Evolutionary conservation across 2,113 vertebrate genomes (phyloP), one percentile per base, ranked within the genome.

Genomic region (Pipra filicauda): DNA sequence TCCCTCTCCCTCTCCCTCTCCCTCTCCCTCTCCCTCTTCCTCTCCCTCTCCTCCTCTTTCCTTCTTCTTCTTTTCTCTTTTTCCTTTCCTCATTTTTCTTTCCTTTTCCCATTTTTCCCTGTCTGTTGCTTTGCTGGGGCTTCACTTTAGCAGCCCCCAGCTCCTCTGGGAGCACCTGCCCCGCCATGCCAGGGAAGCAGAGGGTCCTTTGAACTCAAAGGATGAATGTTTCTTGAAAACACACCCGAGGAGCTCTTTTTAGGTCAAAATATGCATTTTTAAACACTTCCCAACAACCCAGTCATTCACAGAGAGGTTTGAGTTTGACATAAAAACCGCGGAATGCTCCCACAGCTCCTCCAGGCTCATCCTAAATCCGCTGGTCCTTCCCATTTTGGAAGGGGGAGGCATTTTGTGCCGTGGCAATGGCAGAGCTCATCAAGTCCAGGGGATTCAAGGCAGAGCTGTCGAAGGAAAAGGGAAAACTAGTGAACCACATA

Each of bases 401-500:
- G 35, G 51, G 71, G 75, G 44, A 39, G 66, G 65, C 18, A 37
- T 73, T 85, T 61, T 44, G 31, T 76, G 64, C 28, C 62, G 15
- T 26, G 5, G 5, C 5, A 41, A 49, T 11, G n/a, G 30, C 72
- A 84, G 52, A 85, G 49, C 16, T 46, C 61, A 17, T 66, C 52
- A 44, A 9, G 35, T 76, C 73, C 1, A 1, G 76, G 57, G 72
- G 8, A 66, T 80, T 88, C 81, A 18, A 4, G 1, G 90, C 6
- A 1, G 44, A 87, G 89, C 72, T 7, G 18, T 51, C 0, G 5
- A 48, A 93, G 54, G 85, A 84, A 66, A 81, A 92, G 57, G 55
- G n/a, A 88, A 48, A 93, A 94, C 73, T 52, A 72, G 62, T 33
- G 91, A 96, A 94, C 91, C 95, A 87, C 93, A 77, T 96, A 96